Evolutionary conservation across 2,888 invertebrate species (phyloP).

Genomic region (Plagiodera versicolora): DNA sequence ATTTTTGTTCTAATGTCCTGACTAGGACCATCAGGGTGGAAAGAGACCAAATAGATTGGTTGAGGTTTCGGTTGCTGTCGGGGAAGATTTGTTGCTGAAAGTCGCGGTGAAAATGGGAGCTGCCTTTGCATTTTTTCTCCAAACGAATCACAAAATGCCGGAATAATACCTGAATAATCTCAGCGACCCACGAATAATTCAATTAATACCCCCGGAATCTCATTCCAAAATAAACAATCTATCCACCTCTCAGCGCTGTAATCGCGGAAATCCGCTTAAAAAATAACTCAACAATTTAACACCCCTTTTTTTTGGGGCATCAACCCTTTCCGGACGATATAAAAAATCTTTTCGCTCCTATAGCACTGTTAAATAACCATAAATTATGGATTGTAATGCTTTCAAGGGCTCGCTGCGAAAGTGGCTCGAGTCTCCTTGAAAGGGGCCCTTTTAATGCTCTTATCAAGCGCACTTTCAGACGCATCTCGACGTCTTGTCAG

Average conservation of each 20-base stretch:
- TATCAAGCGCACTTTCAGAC: slow-evolving; percentile 5
- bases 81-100: too few relatives aligned
- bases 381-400: slow-evolving; percentile 48
- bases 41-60: too few relatives aligned
- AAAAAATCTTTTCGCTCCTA: slow-evolving; percentile 15
- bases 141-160: not conserved
- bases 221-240: slow-evolving; percentile 38
- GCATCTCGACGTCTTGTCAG: slow-evolving; percentile 7
- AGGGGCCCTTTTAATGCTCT: slow-evolving; percentile 15
- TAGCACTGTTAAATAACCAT: slow-evolving; percentile 43
- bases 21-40: too few relatives aligned
- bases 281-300: slow-evolving; percentile 29
- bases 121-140: too few relatives aligned
- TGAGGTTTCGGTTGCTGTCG: too few relatives aligned
- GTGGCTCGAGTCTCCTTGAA: slow-evolving; percentile 11
- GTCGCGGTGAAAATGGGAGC: too few relatives aligned
- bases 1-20: too few relatives aligned
- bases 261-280: slow-evolving; percentile 41
- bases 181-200: slow-evolving; percentile 13
- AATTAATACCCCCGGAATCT: slow-evolving; percentile 17
- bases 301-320: slow-evolving; percentile 5
- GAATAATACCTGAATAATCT: not conserved
- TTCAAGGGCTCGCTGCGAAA: slow-evolving; percentile 43
- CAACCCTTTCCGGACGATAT: slow-evolving; percentile 22
- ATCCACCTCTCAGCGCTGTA: slow-evolving; percentile 31